phyloP scores from a whole-genome alignment of 2,888 invertebrate genomes.

The Orthosia cruda region DNA sequence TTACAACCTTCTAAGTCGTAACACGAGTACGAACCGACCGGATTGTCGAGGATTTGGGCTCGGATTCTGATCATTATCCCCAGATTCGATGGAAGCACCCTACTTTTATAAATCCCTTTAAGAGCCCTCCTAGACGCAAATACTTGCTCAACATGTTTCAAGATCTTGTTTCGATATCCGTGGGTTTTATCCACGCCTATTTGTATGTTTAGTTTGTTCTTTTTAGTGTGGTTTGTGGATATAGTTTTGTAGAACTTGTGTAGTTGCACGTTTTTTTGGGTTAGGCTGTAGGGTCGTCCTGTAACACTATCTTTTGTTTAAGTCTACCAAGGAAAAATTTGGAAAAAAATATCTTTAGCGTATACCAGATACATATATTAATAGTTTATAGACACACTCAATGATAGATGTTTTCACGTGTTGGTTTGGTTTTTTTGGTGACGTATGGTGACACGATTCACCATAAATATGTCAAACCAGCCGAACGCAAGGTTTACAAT shows the following conservation, averaged over 20 bases:
- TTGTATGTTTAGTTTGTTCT: conserved; percentile 77
- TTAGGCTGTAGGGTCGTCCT: neutral
- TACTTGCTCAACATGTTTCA: conserved; percentile 78
- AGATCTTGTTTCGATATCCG: conserved; percentile 74
- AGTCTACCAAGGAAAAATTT: neutral
- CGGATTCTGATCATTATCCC: conserved; percentile 85
- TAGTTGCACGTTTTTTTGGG: neutral
- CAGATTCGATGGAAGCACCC: conserved; percentile 80
- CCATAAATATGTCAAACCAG: too few species aligned
- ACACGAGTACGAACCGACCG: conserved; percentile 71
- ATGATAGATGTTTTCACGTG: too few species aligned
- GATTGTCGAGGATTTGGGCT: conserved; percentile 76
- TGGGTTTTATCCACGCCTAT: conserved; percentile 72
- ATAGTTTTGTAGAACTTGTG: conserved; percentile 22
- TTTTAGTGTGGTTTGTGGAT: conserved; percentile 58
- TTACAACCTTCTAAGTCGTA: conserved; percentile 58
- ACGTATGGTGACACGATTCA: neutral
- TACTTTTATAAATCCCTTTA: conserved; percentile 81
- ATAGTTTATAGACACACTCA: neutral
- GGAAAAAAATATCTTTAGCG: too few species aligned
- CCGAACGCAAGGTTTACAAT: neutral
- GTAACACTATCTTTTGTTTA: conserved; percentile 3
- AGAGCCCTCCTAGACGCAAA: conserved; percentile 78
- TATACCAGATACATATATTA: neutral
- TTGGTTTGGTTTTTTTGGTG: neutral